These are phyloP conservation scores for Otus sunia DNA, from an alignment of 2,113 vertebrate genomes.

Conservation along the genomic window DNA sequence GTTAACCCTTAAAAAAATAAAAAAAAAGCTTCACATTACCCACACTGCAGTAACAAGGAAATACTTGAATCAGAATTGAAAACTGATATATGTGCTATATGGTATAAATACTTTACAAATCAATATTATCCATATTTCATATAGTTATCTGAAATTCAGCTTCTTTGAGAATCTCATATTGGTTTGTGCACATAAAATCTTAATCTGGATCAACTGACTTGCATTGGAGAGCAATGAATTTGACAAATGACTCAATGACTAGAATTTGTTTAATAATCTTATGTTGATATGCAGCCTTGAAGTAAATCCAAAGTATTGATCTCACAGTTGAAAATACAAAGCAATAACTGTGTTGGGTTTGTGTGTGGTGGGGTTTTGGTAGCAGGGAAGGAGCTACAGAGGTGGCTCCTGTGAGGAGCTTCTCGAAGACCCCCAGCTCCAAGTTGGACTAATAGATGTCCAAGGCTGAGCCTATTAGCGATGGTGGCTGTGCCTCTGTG, in stretches of 20 bases:
- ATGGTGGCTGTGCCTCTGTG: too few species aligned
- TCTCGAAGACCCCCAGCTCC: too few species aligned
- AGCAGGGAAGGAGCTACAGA: too few species aligned
- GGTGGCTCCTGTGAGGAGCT: too few species aligned
- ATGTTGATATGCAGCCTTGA: not conserved
- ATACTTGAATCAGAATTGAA: not conserved
- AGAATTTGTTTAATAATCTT: not conserved
- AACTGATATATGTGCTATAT: not conserved
- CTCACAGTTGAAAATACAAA: not conserved
- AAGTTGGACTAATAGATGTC: too few species aligned
- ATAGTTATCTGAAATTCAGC: not conserved
- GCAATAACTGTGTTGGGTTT: not conserved
- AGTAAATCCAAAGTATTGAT: not conserved
- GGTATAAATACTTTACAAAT: not conserved
- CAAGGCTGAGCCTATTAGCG: too few species aligned
- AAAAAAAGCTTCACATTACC: not conserved
- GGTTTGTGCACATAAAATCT: not conserved
- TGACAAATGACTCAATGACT: not conserved
- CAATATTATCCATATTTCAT: not conserved
- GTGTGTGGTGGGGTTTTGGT: too few species aligned
- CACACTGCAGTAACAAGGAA: not conserved
- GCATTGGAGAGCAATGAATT: not conserved
- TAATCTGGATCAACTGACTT: not conserved
- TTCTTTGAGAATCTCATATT: not conserved
- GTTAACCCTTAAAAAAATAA: not conserved